These are phyloP conservation scores for Hippolais icterina DNA, from an alignment of 2,113 vertebrate genomes.

Conservation along the genomic window DNA sequence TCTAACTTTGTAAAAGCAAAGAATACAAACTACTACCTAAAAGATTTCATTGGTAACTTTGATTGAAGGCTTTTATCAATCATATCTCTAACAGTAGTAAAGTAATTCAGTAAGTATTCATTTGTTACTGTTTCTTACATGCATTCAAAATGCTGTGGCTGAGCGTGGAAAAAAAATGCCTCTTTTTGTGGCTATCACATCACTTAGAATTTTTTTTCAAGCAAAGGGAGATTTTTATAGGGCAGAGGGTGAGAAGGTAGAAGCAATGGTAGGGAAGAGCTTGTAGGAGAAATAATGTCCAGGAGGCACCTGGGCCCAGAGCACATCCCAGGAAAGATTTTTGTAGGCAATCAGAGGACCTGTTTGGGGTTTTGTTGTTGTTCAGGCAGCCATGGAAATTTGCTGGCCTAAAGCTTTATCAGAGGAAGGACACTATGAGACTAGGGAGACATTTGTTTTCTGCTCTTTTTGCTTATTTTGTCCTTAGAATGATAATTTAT, in stretches of 20 bases:
- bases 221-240: not conserved
- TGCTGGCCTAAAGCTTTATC: not conserved
- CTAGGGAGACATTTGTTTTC: not conserved
- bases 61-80: not conserved
- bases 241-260: not conserved
- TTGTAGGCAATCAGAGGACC: not conserved
- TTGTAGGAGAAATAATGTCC: not conserved
- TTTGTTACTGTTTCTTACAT: not conserved
- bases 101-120: not conserved
- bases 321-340: not conserved
- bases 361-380: not conserved
- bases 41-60: not conserved
- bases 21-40: not conserved
- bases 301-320: not conserved
- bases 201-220: not conserved
- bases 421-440: not conserved
- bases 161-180: not conserved
- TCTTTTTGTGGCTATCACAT: not conserved
- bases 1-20: not conserved
- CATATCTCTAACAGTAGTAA: not conserved
- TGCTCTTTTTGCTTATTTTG: not conserved
- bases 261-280: not conserved
- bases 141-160: not conserved
- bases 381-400: not conserved
- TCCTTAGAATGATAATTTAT: not conserved